A percentile compares a stretch with the other conserved stretches of the same genome.
These are phyloP conservation scores for Ancistrus triradiatus DNA, from an alignment of 2,113 vertebrate genomes.

Conservation along the genomic window DNA sequence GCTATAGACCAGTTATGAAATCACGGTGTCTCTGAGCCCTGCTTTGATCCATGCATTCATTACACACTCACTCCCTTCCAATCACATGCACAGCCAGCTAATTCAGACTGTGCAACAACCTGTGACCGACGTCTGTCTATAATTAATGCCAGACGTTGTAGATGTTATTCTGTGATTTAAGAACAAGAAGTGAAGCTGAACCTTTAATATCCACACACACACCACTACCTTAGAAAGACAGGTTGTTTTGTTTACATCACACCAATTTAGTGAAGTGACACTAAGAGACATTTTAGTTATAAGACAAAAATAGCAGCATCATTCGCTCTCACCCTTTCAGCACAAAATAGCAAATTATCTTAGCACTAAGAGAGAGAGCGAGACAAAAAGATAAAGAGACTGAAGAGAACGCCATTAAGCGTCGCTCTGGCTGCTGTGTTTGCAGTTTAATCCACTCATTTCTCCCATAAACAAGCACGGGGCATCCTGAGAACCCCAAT, in stretches of 20 bases:
- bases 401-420: constrained; percentile 43
- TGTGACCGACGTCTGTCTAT: neutral
- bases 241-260: no score
- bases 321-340: no score
- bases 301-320: no score
- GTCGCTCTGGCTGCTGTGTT: constrained; percentile 54
- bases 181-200: no score
- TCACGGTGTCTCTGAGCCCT: constrained; percentile 22
- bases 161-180: no score
- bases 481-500: constrained; percentile 46
- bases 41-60: constrained; percentile 35
- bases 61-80: constrained; percentile 29
- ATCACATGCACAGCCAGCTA: constrained; percentile 20
- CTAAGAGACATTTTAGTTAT: no score
- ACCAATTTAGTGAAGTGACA: no score
- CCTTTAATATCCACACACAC: no score
- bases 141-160: constrained; percentile 11
- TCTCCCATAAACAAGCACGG: constrained; percentile 57
- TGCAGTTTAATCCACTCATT: constrained; percentile 57
- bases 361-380: constrained; percentile 13
- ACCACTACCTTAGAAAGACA: no score
- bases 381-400: constrained; percentile 13
- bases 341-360: constrained; percentile 41
- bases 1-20: constrained; percentile 36
- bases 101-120: constrained; percentile 8